A percentile compares a stretch with the other conserved stretches of the same genome.
phyloP scores from a whole-genome alignment of 2,888 invertebrate genomes.

The Cephus pygmeus region DNA sequence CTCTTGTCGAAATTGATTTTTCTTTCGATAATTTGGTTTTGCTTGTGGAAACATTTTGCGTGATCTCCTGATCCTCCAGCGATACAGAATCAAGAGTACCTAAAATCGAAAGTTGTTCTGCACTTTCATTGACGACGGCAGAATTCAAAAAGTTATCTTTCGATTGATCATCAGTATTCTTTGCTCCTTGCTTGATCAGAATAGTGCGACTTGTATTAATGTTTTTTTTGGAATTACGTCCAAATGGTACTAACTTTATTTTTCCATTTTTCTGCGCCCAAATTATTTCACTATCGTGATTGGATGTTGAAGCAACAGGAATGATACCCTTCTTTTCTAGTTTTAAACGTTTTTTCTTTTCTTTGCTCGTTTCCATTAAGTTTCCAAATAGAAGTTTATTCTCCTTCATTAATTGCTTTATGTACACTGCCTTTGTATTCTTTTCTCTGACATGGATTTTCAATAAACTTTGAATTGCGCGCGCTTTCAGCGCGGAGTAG shows the following conservation, averaged over 20 bases:
- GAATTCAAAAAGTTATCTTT: background rate
- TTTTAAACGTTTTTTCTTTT: constrained; percentile 61
- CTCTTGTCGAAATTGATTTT: background rate
- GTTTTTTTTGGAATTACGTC: constrained; percentile 12
- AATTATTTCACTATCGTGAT: constrained; percentile 8
- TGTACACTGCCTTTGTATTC: background rate
- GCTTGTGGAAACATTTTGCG: background rate
- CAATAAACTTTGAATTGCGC: background rate
- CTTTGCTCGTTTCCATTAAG: constrained; percentile 67
- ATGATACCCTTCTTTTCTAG: constrained; percentile 24
- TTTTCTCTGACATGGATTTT: background rate
- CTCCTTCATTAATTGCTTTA: constrained; percentile 49
- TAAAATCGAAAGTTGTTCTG: background rate
- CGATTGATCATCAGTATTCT: background rate
- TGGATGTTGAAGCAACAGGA: constrained; percentile 2
- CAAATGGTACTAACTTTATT: constrained; percentile 18
- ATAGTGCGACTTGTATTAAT: background rate
- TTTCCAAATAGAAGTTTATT: constrained; percentile 69
- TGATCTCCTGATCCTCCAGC: background rate
- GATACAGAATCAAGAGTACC: background rate
- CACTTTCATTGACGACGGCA: background rate
- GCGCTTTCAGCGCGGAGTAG: background rate
- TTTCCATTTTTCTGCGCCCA: constrained; percentile 9
- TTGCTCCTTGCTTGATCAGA: background rate
- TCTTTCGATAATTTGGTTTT: background rate